A percentile compares a stretch with the other conserved stretches of the same genome.
phyloP scores from a whole-genome alignment of 2,113 vertebrate genomes.

The Pyxicephalus adspersus region DNA sequence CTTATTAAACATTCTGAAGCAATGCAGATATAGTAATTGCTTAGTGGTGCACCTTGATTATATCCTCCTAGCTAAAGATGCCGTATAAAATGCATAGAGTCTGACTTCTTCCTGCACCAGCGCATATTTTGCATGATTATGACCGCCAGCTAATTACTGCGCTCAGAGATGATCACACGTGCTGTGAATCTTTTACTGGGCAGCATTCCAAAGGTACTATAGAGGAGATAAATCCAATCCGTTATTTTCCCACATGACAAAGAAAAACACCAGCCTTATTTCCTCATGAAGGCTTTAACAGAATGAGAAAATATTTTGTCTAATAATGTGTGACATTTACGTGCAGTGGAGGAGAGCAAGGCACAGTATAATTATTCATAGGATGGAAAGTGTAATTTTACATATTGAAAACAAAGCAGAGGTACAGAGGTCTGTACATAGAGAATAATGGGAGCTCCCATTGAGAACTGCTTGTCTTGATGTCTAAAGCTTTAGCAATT shows the following conservation, averaged over 20 bases:
- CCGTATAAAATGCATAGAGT: conserved; percentile 10
- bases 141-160: conserved; percentile 37
- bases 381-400: not conserved
- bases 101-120: conserved; percentile 8
- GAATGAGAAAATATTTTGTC: conserved; percentile 18
- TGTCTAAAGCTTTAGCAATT: too few relatives aligned
- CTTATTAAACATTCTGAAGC: conserved; percentile 6
- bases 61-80: conserved; percentile 31
- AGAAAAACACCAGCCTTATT: conserved; percentile 39
- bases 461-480: too few relatives aligned
- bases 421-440: too few relatives aligned
- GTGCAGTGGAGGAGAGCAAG: not conserved
- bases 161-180: conserved; percentile 34
- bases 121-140: conserved; percentile 47
- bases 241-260: conserved; percentile 42
- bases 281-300: conserved; percentile 32
- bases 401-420: too few relatives aligned
- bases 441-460: too few relatives aligned
- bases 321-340: conserved; percentile 20
- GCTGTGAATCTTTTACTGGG: conserved; percentile 49
- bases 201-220: conserved; percentile 28
- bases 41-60: conserved; percentile 31
- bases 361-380: conserved; percentile 4
- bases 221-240: conserved; percentile 39
- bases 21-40: conserved; percentile 33